Conservation (phyloP, 2,888 invertebrate species). For the Seira musarum region DNA sequence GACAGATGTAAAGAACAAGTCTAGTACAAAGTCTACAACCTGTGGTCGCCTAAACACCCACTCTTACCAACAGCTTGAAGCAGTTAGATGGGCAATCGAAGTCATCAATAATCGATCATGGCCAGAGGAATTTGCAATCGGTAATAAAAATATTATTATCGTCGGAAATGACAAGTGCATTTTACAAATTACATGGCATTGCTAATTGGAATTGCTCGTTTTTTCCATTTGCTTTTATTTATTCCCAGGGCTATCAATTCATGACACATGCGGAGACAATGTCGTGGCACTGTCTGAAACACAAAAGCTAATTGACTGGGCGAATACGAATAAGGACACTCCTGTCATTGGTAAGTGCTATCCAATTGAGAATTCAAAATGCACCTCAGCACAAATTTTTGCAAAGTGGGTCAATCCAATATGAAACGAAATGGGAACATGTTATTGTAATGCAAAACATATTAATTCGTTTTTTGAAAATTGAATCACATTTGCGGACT, state of each 20-base stretch:
- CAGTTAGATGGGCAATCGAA: slow-evolving; percentile 71
- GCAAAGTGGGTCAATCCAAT: not conserved
- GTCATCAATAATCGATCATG: slow-evolving; percentile 71
- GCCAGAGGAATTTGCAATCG: slow-evolving; percentile 70
- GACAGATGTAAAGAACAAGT: slow-evolving; percentile 52
- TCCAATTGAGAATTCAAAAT: not conserved
- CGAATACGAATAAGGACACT: slow-evolving; percentile 57
- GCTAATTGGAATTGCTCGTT: not conserved
- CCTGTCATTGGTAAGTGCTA: slow-evolving; percentile 69
- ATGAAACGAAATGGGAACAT: too few species aligned
- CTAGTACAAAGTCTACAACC: slow-evolving; percentile 50
- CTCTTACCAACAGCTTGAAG: slow-evolving; percentile 70
- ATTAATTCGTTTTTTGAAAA: not conserved
- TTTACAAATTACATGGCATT: too few species aligned
- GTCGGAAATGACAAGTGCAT: not conserved
- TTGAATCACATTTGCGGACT: not conserved
- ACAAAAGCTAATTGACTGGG: slow-evolving; percentile 67
- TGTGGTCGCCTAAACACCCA: slow-evolving; percentile 69
- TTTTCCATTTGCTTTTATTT: slow-evolving; percentile 23
- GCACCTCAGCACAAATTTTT: not conserved
- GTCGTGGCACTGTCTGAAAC: slow-evolving; percentile 69
- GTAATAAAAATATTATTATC: slow-evolving; percentile 59
- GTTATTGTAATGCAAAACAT: not conserved
- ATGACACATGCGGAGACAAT: slow-evolving; percentile 70
- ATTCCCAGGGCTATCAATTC: slow-evolving; percentile 68